Base-by-base conservation (phyloP, 2,113 vertebrate species). In the Dunckerocampus dactyliophorus region DNA sequence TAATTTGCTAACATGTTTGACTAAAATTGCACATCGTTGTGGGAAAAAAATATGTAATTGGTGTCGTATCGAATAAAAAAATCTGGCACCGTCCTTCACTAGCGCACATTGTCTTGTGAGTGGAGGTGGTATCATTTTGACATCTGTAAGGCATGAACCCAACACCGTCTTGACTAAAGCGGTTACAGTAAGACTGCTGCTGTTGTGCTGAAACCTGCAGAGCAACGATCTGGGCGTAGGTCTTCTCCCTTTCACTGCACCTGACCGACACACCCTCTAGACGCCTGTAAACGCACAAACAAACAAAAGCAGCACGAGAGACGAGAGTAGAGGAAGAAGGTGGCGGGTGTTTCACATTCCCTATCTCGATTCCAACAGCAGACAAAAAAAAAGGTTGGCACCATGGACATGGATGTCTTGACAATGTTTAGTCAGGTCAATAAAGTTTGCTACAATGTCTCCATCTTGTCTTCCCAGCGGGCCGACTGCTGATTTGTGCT, bases 291-390 rank as follows among this genome's bases (percentile, higher is more conserved):
- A 39, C 17, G 53, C 7, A 55, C 24, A 53, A 20, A 37, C 17
- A 42, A 14, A 56, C 54, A 42, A 56, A 56, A 56, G 54, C 52
- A 11, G 31, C 52, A 8, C 15, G 5, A 2, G 13, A 63, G 20
- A 74, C 74, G 72, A 59, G 47, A 47, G 72, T 71, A 62, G 45
- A 51, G 72, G 55, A 59, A 28, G 59, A 47, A 16, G n/a, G 19
- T 21, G 19, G 28, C 10, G 24, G 28, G 16, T 4, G 2, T 56
- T 21, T 56, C 54, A 21, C 15, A 8, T 43, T 46, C 13, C 19
- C 31, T 53, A 46, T 17, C 63, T 34, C 31, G 31, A 34, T 34
- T 34, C 31, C 31, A 34, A 34, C 31, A 34, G 6, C 31, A 34
- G 31, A 34, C 7, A 8, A 34, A 34, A 14, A 2, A 43, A 43